phyloP scores from a whole-genome alignment of 2,797 vertebrate species.

The Phrynocephalus guinanensis region DNA sequence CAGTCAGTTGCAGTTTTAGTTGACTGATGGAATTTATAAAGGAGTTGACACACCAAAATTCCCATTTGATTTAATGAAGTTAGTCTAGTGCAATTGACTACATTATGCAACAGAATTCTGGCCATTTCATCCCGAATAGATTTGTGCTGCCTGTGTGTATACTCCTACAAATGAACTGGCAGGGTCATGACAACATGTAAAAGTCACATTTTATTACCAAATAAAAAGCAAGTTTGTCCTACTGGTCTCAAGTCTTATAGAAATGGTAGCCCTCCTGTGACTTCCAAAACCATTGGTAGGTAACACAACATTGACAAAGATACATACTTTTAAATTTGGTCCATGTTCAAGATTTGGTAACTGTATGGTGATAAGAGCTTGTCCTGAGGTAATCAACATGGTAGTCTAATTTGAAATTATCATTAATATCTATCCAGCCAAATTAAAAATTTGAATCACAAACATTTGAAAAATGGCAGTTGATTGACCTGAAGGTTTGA shows the following conservation, averaged over 20 bases:
- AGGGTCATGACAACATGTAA: not conserved
- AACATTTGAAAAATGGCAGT: constrained; percentile 58
- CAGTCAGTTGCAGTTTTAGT: not conserved
- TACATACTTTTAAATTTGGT: not conserved
- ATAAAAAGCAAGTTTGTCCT: not conserved
- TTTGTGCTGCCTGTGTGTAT: not conserved
- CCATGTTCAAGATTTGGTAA: constrained; percentile 16
- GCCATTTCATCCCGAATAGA: not conserved
- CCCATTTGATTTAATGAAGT: too few relatives aligned
- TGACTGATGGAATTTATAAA: too few relatives aligned
- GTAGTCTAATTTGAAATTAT: constrained; percentile 48
- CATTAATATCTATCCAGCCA: constrained; percentile 45
- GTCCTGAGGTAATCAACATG: constrained; percentile 14
- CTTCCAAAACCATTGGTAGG: not conserved
- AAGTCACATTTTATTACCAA: too few relatives aligned
- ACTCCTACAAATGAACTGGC: not conserved
- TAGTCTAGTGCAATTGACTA: too few relatives aligned
- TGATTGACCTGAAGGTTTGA: constrained; percentile 62
- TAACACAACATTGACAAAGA: not conserved
- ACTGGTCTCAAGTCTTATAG: constrained; percentile 3
- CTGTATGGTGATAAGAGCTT: not conserved
- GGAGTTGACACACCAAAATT: too few relatives aligned
- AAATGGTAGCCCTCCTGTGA: not conserved
- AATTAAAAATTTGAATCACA: constrained; percentile 53
- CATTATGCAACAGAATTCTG: too few relatives aligned